Percentiles rank a stretch among this genome's conserved stretches.
Evolutionary conservation across 2,888 invertebrate species (phyloP).

Genomic region (Pterostichus niger): DNA sequence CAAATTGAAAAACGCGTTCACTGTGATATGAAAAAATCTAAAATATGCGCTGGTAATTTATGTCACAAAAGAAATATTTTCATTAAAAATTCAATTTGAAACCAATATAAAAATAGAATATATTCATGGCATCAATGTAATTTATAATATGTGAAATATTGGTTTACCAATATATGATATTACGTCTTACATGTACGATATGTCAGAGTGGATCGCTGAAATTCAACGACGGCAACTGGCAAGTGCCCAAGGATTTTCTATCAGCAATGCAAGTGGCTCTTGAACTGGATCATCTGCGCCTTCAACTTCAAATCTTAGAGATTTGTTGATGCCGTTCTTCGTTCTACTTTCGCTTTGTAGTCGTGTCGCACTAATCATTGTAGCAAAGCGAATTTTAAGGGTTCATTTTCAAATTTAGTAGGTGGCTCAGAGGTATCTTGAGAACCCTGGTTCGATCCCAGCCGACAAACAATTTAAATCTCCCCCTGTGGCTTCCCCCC

Average conservation of each 20-base stretch:
- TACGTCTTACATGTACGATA: background rate
- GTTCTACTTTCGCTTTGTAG: slow-evolving; percentile 10
- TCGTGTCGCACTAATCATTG: background rate
- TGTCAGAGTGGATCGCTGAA: background rate
- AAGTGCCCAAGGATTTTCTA: slow-evolving; percentile 53
- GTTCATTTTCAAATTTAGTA: no score
- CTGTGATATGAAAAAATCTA: background rate
- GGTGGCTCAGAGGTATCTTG: no score
- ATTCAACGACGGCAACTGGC: slow-evolving; percentile 38
- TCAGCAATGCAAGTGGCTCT: slow-evolving; percentile 57
- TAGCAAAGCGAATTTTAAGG: no score
- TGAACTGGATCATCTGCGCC: slow-evolving; percentile 55
- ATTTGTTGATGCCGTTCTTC: slow-evolving; percentile 35
- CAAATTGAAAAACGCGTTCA: background rate
- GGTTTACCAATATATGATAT: background rate
- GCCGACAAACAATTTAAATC: no score
- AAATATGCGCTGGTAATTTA: background rate
- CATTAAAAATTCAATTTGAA: slow-evolving; percentile 3
- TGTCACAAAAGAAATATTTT: slow-evolving; percentile 12
- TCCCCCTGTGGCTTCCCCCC: no score
- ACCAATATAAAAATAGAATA: background rate
- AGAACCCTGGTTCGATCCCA: no score
- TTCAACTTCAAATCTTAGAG: slow-evolving; percentile 49
- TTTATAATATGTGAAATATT: slow-evolving; percentile 17
- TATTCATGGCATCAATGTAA: background rate